Evolutionary conservation across 2,888 invertebrate genomes (phyloP), one percentile per base, ranked within the genome.

Genomic region (Apamea anceps): DNA sequence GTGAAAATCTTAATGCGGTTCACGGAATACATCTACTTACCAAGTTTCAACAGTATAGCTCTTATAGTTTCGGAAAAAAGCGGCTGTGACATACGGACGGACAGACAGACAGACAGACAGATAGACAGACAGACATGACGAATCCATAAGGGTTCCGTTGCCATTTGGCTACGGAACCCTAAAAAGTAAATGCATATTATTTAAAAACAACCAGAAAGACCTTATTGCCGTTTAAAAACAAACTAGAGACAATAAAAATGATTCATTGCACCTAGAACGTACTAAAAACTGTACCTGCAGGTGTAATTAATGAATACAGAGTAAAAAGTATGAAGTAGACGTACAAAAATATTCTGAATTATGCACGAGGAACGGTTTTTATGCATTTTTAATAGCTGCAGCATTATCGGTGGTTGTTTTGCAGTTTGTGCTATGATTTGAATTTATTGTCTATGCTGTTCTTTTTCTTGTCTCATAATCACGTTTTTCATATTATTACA

Each of bases 211-310:
- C 32, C 48, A 51, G 54, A 68, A 70, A 75, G 71, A 82, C 45
- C 79, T 78, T 57, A 82, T 76, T 79, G 68, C 79, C 60, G 66
- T 42, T 86, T 75, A 62, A 73, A 80, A 80, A 84, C 72, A 77
- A 86, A 82, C 82, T 84, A 79, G 82, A 80, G 84, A 85, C 87
- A 87, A 89, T 91, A 89, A 90, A 91, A 85, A 76, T 89, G 88
- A 92, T 90, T 89, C 81, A 91, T 89, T 83, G 88, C 87, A 81
- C 32, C 70, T 79, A 72, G 73, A 75, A 81, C 85, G 85, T 83
- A 87, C 67, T 75, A 78, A 83, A 80, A 84, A 70, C 54, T 65
- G 63, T 85, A 75, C 72, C 65, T 77, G 71, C 74, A 37, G 67
- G 72, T 67, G 79, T 82, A 74, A 85, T 87, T 88, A 90, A 89